A percentile compares a stretch with the other conserved stretches of the same genome.
phyloP scores from a whole-genome alignment of 2,888 invertebrate species.

The Hirtodrosophila cameraria region DNA sequence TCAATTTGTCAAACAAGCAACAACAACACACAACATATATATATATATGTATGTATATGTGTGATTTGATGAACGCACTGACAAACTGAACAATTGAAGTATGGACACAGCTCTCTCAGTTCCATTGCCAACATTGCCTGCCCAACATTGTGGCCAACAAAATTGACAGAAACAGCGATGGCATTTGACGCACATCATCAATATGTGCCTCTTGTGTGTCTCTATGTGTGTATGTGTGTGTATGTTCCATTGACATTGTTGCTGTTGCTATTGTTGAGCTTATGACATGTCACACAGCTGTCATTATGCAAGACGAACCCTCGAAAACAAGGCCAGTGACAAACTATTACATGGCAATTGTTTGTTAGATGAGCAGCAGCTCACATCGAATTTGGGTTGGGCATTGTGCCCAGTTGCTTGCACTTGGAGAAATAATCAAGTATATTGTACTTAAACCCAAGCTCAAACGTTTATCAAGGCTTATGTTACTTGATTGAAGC shows the following conservation, averaged over 20 bases:
- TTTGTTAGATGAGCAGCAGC: conserved; percentile 33
- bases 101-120: conserved; percentile 12
- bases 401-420: not conserved
- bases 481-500: too few species aligned
- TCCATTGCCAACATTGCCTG: conserved; percentile 14
- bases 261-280: conserved; percentile 43
- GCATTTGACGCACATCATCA: conserved; percentile 72
- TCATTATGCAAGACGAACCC: conserved; percentile 59
- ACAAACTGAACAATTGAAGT: conserved; percentile 39
- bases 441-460: too few species aligned
- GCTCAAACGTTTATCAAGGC: too few species aligned
- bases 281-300: conserved; percentile 71
- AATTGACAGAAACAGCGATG: conserved; percentile 65
- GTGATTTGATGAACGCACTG: conserved; percentile 52
- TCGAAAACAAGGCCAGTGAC: conserved; percentile 47
- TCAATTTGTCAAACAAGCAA: conserved; percentile 75
- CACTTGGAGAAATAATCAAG: too few species aligned
- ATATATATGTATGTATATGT: conserved; percentile 37
- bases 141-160: conserved; percentile 55
- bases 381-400: conserved; percentile 13
- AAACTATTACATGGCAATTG: conserved; percentile 61
- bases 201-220: conserved; percentile 50
- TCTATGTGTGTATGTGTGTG: conserved; percentile 5
- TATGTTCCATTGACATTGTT: conserved; percentile 7
- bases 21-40: conserved; percentile 22